These are phyloP conservation scores for Stratiolaelaps scimitus DNA, from an alignment of 1,140 invertebrate genomes.

Conservation along the genomic window DNA sequence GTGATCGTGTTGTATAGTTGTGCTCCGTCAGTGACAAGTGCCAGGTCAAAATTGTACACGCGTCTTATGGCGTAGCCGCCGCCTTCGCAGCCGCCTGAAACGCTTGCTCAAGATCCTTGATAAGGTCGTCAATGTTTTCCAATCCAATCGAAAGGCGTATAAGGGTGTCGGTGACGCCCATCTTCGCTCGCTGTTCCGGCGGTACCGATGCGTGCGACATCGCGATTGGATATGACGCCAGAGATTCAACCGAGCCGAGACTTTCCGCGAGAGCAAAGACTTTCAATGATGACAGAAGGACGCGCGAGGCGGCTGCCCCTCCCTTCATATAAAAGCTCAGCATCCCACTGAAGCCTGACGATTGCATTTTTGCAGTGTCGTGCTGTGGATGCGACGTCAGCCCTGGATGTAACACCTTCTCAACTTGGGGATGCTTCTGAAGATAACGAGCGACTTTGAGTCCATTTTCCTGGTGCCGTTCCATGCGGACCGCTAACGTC, in stretches of 20 bases:
- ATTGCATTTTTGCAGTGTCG: constrained; percentile 42
- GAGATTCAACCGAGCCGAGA: constrained; percentile 46
- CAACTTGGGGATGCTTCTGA: constrained; percentile 60
- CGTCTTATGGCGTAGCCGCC: too few species aligned
- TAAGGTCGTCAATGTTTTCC: constrained; percentile 44
- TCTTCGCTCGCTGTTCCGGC: constrained; percentile 40
- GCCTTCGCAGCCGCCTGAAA: constrained; percentile 32
- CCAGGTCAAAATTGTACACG: too few species aligned
- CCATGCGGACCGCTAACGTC: constrained; percentile 70
- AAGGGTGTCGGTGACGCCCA: constrained; percentile 44
- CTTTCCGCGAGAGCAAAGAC: constrained; percentile 43
- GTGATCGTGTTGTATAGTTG: too few species aligned
- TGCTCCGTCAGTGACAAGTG: too few species aligned
- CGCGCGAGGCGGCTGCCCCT: constrained; percentile 29
- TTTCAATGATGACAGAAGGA: neutral
- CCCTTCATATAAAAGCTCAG: constrained; percentile 39
- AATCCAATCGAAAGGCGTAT: constrained; percentile 46
- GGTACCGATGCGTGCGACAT: constrained; percentile 46
- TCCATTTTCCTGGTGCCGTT: constrained; percentile 65
- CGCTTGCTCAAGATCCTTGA: constrained; percentile 44
- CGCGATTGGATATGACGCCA: constrained; percentile 41
- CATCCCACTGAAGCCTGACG: constrained; percentile 43
- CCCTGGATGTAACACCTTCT: constrained; percentile 54
- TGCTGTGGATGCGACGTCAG: constrained; percentile 43
- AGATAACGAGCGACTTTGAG: constrained; percentile 64